phyloP scores from a whole-genome alignment of 2,888 invertebrate genomes.

The Morinoia aosen region DNA sequence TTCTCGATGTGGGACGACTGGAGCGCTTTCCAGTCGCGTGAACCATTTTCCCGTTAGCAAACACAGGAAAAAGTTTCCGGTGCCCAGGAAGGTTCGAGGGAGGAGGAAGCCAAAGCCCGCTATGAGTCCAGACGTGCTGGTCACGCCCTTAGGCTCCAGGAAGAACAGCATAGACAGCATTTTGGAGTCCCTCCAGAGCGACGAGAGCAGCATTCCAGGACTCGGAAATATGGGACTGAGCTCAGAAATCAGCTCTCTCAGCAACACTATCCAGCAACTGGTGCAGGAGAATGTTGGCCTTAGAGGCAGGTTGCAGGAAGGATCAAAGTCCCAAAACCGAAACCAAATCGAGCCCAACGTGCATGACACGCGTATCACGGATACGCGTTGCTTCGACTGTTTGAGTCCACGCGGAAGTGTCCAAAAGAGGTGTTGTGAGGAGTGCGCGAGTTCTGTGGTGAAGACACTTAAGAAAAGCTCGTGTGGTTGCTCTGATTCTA shows the following conservation, averaged over 20 bases:
- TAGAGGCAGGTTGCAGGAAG: not conserved
- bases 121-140: not conserved
- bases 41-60: not conserved
- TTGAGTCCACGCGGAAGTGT: not conserved
- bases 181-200: slow-evolving; percentile 54
- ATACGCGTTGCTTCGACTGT: not conserved
- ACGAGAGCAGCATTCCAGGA: slow-evolving; percentile 66
- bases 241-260: slow-evolving; percentile 65
- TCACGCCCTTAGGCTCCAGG: not conserved
- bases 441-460: not conserved
- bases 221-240: slow-evolving; percentile 65
- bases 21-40: not conserved
- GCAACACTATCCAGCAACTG: slow-evolving; percentile 63
- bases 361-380: not conserved
- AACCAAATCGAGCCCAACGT: not conserved
- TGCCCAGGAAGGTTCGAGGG: not conserved
- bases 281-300: slow-evolving; percentile 60
- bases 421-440: not conserved
- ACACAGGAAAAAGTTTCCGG: not conserved
- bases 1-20: not conserved
- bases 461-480: not conserved
- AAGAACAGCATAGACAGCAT: slow-evolving; percentile 32
- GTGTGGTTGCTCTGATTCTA: not conserved
- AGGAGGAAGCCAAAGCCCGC: not conserved
- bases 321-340: not conserved